A percentile compares a stretch with the other conserved stretches of the same genome.
Conservation (phyloP, 2,888 invertebrate species). For the Balanococcus diminutus region DNA sequence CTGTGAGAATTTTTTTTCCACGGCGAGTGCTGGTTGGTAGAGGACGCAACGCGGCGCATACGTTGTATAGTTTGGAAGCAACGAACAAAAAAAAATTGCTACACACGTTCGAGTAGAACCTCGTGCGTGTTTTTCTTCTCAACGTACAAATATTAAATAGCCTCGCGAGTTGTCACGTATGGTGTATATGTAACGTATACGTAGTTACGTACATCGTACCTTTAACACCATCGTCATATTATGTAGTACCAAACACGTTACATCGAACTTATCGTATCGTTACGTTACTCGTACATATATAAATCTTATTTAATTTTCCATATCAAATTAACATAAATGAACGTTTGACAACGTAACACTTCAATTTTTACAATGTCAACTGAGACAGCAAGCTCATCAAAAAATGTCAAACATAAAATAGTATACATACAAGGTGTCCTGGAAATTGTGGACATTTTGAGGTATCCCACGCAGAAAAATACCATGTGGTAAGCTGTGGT, state of each 20-base stretch:
- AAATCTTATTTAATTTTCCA: neutral
- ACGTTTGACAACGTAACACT: neutral
- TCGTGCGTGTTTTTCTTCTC: neutral
- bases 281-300: neutral
- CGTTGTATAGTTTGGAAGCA: neutral
- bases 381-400: neutral
- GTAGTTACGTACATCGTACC: neutral
- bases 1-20: neutral
- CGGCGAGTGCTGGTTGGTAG: neutral
- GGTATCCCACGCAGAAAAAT: no score
- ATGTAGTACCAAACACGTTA: neutral
- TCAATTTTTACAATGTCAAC: neutral
- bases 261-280: neutral
- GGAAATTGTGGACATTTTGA: no score
- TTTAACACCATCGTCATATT: neutral
- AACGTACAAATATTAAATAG: slow-evolving; percentile 5
- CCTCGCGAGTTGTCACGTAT: slow-evolving; percentile 2
- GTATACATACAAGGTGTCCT: neutral
- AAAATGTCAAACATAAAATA: neutral
- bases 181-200: neutral
- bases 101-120: neutral
- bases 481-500: no score
- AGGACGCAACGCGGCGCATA: neutral
- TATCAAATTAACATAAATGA: neutral
- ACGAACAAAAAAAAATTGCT: neutral